Evolutionary conservation across 2,888 invertebrate genomes (phyloP), one percentile per base, ranked within the genome.

Genomic region (Spialia ferax): DNA sequence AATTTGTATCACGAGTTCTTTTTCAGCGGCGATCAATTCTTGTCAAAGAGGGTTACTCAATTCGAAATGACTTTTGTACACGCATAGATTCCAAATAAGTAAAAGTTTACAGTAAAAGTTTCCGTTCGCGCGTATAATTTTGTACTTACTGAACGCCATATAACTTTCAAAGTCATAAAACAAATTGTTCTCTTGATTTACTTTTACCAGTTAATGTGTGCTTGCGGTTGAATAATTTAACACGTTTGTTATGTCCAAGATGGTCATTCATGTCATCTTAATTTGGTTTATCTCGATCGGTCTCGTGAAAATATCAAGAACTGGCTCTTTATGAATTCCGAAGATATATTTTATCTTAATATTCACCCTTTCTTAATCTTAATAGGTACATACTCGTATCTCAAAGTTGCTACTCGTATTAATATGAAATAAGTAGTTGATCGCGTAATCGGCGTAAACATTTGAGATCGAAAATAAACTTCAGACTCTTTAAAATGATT

Each of bases 181-280:
- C 57, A 65, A 59, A 52, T 59, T 38, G 22, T 62, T 26, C 50
- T 57, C 45, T 64, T 65, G 59, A 65, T 65, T 59, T 59, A 59
- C 65, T 65, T 65, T 65, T 59, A 65, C 65, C 59, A 20, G 59
- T 59, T 65, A 59, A 65, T 52, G 65, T 65, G 50, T 42, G 59
- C 59, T 65, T 59, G 59, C 52, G 59, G 65, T 59, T 65, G 52
- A 65, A 65, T 59, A 59, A 57, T 59, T 65, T 65, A 59, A 59
- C 38, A 38, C 59, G 59, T 65, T 65, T 65, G 65, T 65, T 65
- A 65, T 42, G 26, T 26, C 59, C 59, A 65, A 52, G 65, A 59
- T 38, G 26, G 42, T 54, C 65, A 10, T 66, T 66, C 54, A 10
- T 42, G 60, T 66, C 65, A 66, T 54, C 60, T 60, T 60, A 60